Evolutionary conservation across 1,140 invertebrate species (phyloP), one percentile per base, ranked within the genome.

Genomic region (Saccostrea glomerata): DNA sequence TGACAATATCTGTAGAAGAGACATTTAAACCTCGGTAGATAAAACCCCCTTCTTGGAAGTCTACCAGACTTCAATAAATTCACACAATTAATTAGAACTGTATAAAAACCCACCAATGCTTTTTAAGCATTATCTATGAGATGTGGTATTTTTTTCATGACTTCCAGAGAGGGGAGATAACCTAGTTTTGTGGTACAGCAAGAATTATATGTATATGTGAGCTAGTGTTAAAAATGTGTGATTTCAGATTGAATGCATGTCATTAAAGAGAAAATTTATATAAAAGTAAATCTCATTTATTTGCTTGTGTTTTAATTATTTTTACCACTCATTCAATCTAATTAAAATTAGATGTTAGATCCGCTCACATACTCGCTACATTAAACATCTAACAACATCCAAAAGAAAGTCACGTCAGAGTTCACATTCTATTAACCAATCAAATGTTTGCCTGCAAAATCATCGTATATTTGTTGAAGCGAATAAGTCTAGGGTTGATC

Each of bases 251-350:
- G 70, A 77, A 12, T 36, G 25, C 70, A 77, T 77, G 30, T 77
- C 70, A 77, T 77, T 77, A 77, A 77, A 77, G 70, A 77, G 13
- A 77, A 77, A 77, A 11, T 77, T 77, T 77, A 77, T 77, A 77
- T 30, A 25, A 77, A 30, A 77, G 70, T 30, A 12, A 30, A 12
- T 73, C 30, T 77, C 11, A 20, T 66, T 47, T 36, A 36, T 47
- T 47, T 47, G 47, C 47, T 47, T 47, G 47, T 47, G 47, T 47
- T 6, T 47, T 36, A 36, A 36, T 36, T 36, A 36, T 47, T 47
- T 47, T 47, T 47, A 9, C 47, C 47, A 47, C 5, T 47, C 9
- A 9, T 47, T 47, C 30, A 36, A 36, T 36, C 30, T 36, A 36
- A 36, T 36, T 36, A 36, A 36, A 36, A 36, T 36, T 36, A 36